phyloP scores from a whole-genome alignment of 2,888 invertebrate genomes.

The Julus scanicus region DNA sequence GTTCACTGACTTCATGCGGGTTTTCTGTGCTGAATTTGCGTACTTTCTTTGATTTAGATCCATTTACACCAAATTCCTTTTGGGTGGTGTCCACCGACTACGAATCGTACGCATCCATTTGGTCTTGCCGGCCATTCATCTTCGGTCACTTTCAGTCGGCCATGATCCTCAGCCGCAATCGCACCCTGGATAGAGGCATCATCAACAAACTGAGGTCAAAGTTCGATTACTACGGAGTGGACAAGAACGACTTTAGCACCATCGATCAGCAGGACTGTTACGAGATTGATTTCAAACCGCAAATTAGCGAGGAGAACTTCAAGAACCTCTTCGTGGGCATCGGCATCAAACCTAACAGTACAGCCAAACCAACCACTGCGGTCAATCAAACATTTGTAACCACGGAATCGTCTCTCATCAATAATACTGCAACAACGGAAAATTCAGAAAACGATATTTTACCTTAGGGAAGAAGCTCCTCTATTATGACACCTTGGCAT shows the following conservation, averaged over 20 bases:
- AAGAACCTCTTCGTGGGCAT: conserved; percentile 37
- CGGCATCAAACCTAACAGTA: neutral
- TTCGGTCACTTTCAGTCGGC: conserved; percentile 82
- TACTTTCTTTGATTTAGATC: conserved; percentile 69
- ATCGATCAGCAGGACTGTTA: conserved; percentile 78
- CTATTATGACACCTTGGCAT: neutral
- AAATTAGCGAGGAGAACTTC: conserved; percentile 5
- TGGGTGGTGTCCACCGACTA: conserved; percentile 81
- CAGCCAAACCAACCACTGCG: neutral
- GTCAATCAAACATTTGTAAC: neutral
- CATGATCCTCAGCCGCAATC: conserved; percentile 80
- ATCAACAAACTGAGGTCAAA: conserved; percentile 75
- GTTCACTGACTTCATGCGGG: too few relatives aligned
- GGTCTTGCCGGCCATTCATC: conserved; percentile 81
- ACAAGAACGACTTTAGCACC: conserved; percentile 80
- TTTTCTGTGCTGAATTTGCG: too few relatives aligned
- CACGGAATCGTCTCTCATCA: neutral
- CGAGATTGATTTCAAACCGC: conserved; percentile 19
- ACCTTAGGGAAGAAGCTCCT: neutral
- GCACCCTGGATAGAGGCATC: conserved; percentile 77
- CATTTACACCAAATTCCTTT: conserved; percentile 80
- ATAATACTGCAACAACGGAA: neutral
- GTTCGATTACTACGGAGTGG: conserved; percentile 75
- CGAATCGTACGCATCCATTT: conserved; percentile 78
- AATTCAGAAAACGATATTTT: neutral